Evolutionary conservation across 2,888 invertebrate genomes (phyloP).

Genomic region (Pyrrhosoma nymphula): DNA sequence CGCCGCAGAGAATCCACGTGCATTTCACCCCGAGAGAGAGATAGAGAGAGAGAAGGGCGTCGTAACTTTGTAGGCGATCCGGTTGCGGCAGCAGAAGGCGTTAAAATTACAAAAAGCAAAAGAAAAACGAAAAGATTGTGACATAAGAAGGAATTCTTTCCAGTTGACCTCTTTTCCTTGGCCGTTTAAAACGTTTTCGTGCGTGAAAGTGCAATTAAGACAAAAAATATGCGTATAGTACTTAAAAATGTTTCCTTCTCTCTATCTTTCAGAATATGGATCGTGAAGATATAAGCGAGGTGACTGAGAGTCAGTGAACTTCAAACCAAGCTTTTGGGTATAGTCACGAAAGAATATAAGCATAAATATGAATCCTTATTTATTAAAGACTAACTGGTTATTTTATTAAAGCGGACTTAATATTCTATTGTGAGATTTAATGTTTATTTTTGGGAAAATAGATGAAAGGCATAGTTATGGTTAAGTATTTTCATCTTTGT

Average conservation of each 20-base stretch:
- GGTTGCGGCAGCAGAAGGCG: not conserved
- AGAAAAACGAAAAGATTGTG: not conserved
- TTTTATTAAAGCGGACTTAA: too few relatives aligned
- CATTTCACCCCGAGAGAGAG: too few relatives aligned
- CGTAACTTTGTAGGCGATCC: not conserved
- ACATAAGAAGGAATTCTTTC: not conserved
- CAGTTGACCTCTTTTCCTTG: not conserved
- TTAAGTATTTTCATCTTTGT: too few relatives aligned
- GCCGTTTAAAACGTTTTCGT: not conserved
- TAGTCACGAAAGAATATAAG: not conserved
- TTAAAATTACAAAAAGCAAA: not conserved
- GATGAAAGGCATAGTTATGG: too few relatives aligned
- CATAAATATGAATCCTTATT: not conserved
- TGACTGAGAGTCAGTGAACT: not conserved
- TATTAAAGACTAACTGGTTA: too few relatives aligned
- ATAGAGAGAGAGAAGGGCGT: not conserved
- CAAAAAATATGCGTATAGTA: not conserved
- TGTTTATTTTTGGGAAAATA: too few relatives aligned
- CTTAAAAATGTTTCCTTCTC: not conserved
- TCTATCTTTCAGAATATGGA: not conserved
- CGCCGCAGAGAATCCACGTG: not conserved
- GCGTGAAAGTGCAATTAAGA: not conserved
- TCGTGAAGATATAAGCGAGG: not conserved
- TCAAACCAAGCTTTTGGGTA: not conserved
- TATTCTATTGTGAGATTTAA: too few relatives aligned